Evolutionary conservation across 2,888 invertebrate species (phyloP).

Genomic region (Pollenia amentaria): DNA sequence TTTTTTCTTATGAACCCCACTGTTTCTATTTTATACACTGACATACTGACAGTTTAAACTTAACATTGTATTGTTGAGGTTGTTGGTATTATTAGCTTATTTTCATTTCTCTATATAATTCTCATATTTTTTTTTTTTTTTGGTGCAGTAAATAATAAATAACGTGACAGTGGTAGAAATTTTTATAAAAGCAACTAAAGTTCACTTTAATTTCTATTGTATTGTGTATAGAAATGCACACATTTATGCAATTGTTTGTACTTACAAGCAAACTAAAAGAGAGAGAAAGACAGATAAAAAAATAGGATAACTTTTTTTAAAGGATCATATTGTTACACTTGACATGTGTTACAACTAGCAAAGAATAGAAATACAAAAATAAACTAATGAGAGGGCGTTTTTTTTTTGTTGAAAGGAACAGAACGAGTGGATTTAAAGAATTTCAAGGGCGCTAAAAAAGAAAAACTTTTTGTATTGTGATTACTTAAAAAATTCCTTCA

Average conservation of each 20-base stretch:
- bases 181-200: constrained; percentile 7
- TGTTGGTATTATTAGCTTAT: constrained; percentile 3
- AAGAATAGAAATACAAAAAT: constrained; percentile 7
- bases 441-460: not conserved
- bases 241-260: not conserved
- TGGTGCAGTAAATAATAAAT: constrained; percentile 70
- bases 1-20: not conserved
- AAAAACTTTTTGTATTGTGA: not conserved
- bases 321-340: constrained; percentile 60
- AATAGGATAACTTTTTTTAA: constrained; percentile 22
- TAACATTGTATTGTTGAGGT: constrained; percentile 2
- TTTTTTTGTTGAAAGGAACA: not conserved
- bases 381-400: constrained; percentile 6
- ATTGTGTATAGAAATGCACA: constrained; percentile 21
- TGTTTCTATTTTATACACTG: constrained; percentile 6
- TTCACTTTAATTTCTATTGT: not conserved
- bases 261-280: not conserved
- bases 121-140: constrained; percentile 27
- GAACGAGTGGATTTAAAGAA: not conserved
- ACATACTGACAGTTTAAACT: constrained; percentile 46
- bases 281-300: constrained; percentile 23
- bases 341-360: constrained; percentile 57
- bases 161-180: constrained; percentile 60
- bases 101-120: constrained; percentile 12
- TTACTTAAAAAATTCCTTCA: too few species aligned